Percentiles rank a stretch among this genome's conserved stretches.
Evolutionary conservation across 2,888 invertebrate species (phyloP).

Genomic region (Crocallis elinguaria): DNA sequence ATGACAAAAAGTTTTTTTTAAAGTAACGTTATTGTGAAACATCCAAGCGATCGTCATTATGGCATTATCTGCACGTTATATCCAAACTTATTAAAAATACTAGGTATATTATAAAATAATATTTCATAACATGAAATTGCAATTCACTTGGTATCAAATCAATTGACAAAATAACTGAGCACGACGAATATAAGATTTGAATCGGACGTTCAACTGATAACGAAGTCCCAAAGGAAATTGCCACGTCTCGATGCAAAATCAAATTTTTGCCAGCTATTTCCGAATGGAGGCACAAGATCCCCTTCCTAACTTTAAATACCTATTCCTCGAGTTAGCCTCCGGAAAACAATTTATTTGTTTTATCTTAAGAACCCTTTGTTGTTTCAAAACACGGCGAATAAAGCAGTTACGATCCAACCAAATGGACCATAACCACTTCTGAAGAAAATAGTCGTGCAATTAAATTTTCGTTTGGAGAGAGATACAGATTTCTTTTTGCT

Average conservation of each 20-base stretch:
- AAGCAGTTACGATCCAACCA: slow-evolving; percentile 67
- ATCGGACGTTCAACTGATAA: slow-evolving; percentile 30
- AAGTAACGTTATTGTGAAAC: too few species aligned
- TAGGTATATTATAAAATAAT: too few species aligned
- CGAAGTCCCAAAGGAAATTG: slow-evolving; percentile 38
- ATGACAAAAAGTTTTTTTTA: too few species aligned
- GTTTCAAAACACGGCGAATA: slow-evolving; percentile 55
- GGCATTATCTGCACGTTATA: too few species aligned
- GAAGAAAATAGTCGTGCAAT: slow-evolving; percentile 54
- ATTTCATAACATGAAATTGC: too few species aligned
- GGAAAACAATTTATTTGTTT: slow-evolving; percentile 68
- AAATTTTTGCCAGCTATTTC: slow-evolving; percentile 46
- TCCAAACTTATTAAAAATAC: too few species aligned
- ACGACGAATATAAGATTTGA: slow-evolving; percentile 15
- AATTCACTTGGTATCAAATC: neutral
- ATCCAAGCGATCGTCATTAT: too few species aligned
- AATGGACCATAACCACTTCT: slow-evolving; percentile 65
- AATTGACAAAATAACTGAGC: slow-evolving; percentile 9
- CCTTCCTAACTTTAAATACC: slow-evolving; percentile 51
- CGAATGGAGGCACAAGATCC: slow-evolving; percentile 45
- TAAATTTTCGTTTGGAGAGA: slow-evolving; percentile 53
- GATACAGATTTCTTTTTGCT: slow-evolving; percentile 33
- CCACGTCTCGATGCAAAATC: slow-evolving; percentile 37
- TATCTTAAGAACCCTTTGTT: slow-evolving; percentile 70
- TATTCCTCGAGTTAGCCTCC: slow-evolving; percentile 52